Conservation (phyloP, 2,888 invertebrate genomes). For the Philereme transversata region DNA sequence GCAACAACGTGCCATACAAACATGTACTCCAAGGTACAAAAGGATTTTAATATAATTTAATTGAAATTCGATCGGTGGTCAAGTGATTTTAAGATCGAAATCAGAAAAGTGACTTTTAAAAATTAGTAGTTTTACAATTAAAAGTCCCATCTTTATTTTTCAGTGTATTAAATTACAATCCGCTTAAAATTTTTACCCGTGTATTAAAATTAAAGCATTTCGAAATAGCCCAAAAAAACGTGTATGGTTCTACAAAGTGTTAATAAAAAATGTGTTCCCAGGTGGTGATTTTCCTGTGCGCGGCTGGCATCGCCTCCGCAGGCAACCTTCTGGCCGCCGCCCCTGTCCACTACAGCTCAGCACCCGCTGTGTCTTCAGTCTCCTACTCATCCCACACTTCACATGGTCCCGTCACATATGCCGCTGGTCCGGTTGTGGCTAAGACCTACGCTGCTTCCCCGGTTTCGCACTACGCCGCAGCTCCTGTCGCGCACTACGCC, state of each 20-base stretch:
- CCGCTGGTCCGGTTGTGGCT: slow-evolving; percentile 77
- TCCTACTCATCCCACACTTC: slow-evolving; percentile 66
- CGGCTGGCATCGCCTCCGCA: slow-evolving; percentile 85
- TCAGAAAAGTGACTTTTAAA: neutral
- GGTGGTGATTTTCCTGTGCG: slow-evolving; percentile 83
- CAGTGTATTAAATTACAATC: neutral
- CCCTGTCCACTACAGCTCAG: slow-evolving; percentile 59
- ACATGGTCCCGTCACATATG: slow-evolving; percentile 73
- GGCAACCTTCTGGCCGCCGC: slow-evolving; percentile 79
- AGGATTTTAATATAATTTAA: slow-evolving; percentile 32
- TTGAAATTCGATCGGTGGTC: slow-evolving; percentile 16
- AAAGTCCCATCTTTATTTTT: neutral
- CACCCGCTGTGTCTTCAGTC: slow-evolving; percentile 60
- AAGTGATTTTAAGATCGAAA: slow-evolving; percentile 14
- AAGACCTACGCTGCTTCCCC: slow-evolving; percentile 56
- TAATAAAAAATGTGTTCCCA: slow-evolving; percentile 37
- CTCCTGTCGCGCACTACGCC: slow-evolving; percentile 50
- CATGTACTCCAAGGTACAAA: slow-evolving; percentile 77
- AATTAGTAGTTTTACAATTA: neutral
- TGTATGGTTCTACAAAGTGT: slow-evolving; percentile 5
- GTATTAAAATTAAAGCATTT: neutral
- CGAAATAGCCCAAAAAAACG: neutral
- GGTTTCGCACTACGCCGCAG: slow-evolving; percentile 53
- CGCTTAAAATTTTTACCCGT: neutral
- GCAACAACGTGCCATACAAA: slow-evolving; percentile 65